Conservation (phyloP, 2,888 invertebrate genomes). For the Dicycla oo region DNA sequence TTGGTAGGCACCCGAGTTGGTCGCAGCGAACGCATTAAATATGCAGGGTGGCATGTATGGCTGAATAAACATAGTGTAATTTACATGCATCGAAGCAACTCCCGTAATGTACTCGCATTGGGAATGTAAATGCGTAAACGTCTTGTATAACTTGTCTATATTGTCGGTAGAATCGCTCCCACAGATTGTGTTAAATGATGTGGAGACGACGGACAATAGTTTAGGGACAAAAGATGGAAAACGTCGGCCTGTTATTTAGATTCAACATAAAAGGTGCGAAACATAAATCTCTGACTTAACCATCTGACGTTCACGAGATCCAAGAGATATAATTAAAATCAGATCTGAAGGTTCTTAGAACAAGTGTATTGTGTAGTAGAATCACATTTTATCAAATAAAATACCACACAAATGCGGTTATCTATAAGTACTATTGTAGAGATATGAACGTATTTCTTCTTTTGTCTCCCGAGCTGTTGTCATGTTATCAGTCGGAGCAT, state of each 20-base stretch:
- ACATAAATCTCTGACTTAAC: constrained; percentile 31
- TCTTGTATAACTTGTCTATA: constrained; percentile 77
- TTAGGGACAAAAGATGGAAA: constrained; percentile 52
- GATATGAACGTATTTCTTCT: constrained; percentile 49
- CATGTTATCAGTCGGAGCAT: constrained; percentile 66
- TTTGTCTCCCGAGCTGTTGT: constrained; percentile 67
- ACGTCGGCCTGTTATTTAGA: constrained; percentile 32
- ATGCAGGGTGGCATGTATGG: constrained; percentile 86
- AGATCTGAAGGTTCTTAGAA: neutral
- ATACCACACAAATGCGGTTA: constrained; percentile 13
- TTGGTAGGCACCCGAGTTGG: constrained; percentile 67
- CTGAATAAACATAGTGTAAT: constrained; percentile 89
- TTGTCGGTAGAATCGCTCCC: constrained; percentile 60
- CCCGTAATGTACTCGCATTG: constrained; percentile 87
- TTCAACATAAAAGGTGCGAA: constrained; percentile 37
- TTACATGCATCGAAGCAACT: constrained; percentile 89
- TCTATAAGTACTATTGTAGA: constrained; percentile 8
- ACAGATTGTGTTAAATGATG: constrained; percentile 66
- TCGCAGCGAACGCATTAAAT: constrained; percentile 78
- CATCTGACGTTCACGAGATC: constrained; percentile 18
- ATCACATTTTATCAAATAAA: constrained; percentile 4
- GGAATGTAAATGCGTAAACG: constrained; percentile 85
- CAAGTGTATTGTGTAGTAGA: too few relatives aligned
- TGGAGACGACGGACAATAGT: constrained; percentile 52
- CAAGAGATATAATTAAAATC: constrained; percentile 32